phyloP scores from a whole-genome alignment of 2,888 invertebrate species.

The Poecilus cupreus region DNA sequence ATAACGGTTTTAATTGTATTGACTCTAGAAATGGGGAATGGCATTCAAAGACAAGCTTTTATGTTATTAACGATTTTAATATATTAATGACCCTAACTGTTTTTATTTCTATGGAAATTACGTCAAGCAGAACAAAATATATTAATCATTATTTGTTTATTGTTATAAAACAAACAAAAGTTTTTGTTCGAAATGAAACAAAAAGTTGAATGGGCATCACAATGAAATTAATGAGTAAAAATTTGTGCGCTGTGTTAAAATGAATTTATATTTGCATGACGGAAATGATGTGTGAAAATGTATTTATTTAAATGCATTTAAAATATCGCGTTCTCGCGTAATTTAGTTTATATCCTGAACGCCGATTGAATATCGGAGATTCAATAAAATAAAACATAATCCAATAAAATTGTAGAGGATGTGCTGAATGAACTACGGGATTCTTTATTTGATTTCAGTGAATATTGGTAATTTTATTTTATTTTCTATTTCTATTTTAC shows the following conservation, averaged over 20 bases:
- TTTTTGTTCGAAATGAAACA: too few species aligned
- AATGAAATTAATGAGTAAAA: neutral
- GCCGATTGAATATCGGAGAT: neutral
- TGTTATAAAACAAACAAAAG: too few species aligned
- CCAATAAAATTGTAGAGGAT: neutral
- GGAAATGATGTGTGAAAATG: neutral
- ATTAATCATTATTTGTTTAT: neutral
- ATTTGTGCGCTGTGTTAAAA: too few species aligned
- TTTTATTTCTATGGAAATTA: neutral
- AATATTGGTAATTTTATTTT: conserved; percentile 14
- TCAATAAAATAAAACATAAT: neutral
- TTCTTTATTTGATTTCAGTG: conserved; percentile 2
- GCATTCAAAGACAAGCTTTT: neutral
- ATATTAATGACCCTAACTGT: neutral
- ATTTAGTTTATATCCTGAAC: neutral
- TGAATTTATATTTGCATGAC: too few species aligned
- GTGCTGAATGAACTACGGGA: neutral
- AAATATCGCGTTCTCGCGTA: neutral
- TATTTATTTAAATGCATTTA: neutral
- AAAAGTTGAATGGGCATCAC: too few species aligned
- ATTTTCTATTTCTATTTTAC: conserved; percentile 1
- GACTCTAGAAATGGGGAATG: neutral
- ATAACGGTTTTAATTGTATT: conserved; percentile 32
- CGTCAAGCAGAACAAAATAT: neutral
- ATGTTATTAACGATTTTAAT: conserved; percentile 3